Evolutionary conservation across 1,140 invertebrate genomes (phyloP), one percentile per base, ranked within the genome.

Genomic region (Hyles vespertilio): DNA sequence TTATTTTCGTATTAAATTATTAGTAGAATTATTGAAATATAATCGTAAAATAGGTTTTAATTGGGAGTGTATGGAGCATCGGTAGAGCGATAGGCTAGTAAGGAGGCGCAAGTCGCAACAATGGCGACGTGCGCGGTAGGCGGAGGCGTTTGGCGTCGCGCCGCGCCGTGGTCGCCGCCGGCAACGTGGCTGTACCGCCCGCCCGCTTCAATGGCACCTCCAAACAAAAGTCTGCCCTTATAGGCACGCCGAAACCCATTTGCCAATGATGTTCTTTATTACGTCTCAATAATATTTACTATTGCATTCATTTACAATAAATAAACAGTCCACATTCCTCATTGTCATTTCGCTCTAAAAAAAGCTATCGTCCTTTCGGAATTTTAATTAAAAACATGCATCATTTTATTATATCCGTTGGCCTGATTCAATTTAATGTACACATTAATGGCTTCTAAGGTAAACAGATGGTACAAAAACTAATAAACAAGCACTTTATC

Each of bases 91-190:
- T 40, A 40, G 36, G 36, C 22, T 22, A 22, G 22, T 40, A 40
- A 40, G 36, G 36, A 40, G 36, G 36, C 2, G 36, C 36, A 40
- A 85, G 36, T 5, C 36, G 36, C 36, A 40, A 85, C 84, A 85
- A 85, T 83, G 71, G 74, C 77, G 65, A 68, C 78, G 76, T 81
- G 79, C 69, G 73, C 70, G 63, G 79, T 69, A 78, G 81, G 81
- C 81, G 82, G 81, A 71, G 72, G 72, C 68, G 45, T 58, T 43
- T n/a, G 61, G 48, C 58, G 57, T 49, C 32, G 48, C 58, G 65
- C 74, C 32, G 48, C 58, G 65, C 74, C 78, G 77, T 81, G 78
- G 59, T 72, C 56, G 77, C 81, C 77, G 67, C 64, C 63, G 77
- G 78, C 74, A 40, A 5, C 22, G 1, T 0, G 69, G 63, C 56